A percentile compares a stretch with the other conserved stretches of the same genome.
Conservation (phyloP, 92 coral and sea anemone species). For the Pocillopora grandis region DNA sequence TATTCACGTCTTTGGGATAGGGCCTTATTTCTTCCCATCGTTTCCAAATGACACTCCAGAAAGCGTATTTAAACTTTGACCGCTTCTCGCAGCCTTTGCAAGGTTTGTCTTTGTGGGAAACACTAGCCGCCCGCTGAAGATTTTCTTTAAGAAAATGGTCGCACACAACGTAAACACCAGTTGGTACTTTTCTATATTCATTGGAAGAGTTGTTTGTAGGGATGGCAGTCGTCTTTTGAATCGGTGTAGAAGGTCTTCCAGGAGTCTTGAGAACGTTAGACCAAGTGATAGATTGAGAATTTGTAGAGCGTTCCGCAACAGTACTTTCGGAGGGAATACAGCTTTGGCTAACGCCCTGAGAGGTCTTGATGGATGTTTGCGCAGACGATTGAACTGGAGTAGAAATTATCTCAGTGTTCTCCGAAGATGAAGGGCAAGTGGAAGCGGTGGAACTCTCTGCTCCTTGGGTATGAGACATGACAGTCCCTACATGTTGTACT, state of each 20-base stretch:
- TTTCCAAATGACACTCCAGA: slow-evolving; percentile 53
- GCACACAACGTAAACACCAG: slow-evolving; percentile 44
- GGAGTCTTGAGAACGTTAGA: not conserved
- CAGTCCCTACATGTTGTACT: too few relatives aligned
- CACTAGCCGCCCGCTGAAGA: slow-evolving; percentile 11
- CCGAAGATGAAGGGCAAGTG: not conserved
- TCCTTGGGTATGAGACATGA: not conserved
- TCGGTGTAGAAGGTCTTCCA: slow-evolving; percentile 7
- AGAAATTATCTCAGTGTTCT: too few relatives aligned
- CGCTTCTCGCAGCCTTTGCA: slow-evolving; percentile 58
- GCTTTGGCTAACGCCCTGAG: not conserved
- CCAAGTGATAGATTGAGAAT: not conserved
- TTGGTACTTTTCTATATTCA: slow-evolving; percentile 12
- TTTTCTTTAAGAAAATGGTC: slow-evolving; percentile 40
- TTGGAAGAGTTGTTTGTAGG: not conserved
- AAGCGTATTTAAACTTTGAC: slow-evolving; percentile 44
- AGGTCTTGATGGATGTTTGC: not conserved
- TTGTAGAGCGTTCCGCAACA: not conserved
- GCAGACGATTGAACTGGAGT: not conserved
- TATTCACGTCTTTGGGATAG: slow-evolving; percentile 39
- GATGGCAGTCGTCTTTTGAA: not conserved
- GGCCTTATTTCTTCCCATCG: slow-evolving; percentile 60
- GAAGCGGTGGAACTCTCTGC: not conserved
- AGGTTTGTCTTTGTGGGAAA: slow-evolving; percentile 28
- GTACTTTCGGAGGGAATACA: not conserved